phyloP scores from a whole-genome alignment of 2,113 vertebrate species.

The Macroglossus sobrinus region DNA sequence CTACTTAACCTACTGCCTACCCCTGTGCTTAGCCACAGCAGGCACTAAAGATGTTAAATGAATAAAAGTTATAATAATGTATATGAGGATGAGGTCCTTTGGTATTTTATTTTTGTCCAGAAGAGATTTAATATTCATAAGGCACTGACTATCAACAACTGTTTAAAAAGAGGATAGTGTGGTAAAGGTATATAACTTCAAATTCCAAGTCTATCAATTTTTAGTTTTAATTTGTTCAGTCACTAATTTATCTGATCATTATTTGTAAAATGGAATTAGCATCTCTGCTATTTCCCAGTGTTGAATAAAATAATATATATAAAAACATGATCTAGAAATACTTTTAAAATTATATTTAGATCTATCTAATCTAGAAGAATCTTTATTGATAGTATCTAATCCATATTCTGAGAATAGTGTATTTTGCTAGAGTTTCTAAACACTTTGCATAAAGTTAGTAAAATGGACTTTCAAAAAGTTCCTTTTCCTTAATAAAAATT shows the following conservation, averaged over 20 bases:
- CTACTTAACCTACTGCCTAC: neutral
- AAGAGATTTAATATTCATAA: neutral
- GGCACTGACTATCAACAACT: neutral
- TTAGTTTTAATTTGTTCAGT: neutral
- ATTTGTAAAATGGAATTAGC: neutral
- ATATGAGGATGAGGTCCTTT: neutral
- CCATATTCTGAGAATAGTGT: conserved; percentile 14
- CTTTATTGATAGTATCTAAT: neutral
- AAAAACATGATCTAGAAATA: conserved; percentile 7
- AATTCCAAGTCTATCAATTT: neutral
- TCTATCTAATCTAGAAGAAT: neutral
- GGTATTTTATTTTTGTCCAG: neutral
- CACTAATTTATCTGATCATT: neutral
- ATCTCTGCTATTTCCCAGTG: neutral
- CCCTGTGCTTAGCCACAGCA: neutral
- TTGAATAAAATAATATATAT: neutral
- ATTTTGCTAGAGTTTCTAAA: conserved; percentile 14
- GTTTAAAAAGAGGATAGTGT: neutral
- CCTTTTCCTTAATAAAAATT: conserved; percentile 52
- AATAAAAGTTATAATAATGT: neutral
- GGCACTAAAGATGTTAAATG: neutral
- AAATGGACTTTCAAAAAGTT: conserved; percentile 13
- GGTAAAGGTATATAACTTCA: neutral
- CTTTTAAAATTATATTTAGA: neutral
- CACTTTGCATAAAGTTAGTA: neutral